Evolutionary conservation across 1,140 invertebrate genomes (phyloP).

Genomic region (Laodelphax striatellus): DNA sequence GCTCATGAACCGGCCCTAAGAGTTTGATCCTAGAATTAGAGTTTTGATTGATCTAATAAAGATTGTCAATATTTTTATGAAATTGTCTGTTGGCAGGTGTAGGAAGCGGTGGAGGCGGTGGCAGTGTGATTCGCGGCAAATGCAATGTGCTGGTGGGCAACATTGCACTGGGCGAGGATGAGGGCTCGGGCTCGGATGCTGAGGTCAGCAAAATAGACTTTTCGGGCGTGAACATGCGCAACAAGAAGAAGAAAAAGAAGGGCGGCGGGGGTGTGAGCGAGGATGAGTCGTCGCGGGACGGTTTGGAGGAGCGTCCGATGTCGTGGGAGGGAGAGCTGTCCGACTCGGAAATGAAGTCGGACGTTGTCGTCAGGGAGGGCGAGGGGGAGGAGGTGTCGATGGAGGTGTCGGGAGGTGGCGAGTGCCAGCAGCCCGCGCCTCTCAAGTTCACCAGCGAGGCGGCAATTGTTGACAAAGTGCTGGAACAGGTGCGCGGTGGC

Average conservation of each 20-base stretch:
- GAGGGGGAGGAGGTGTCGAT: conserved; percentile 36
- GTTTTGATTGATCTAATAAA: too few species aligned
- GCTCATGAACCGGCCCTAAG: too few species aligned
- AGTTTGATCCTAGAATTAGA: too few species aligned
- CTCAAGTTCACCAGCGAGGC: conserved; percentile 18
- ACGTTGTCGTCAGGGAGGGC: conserved; percentile 25
- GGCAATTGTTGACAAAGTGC: conserved; percentile 21
- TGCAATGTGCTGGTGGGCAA: conserved; percentile 20
- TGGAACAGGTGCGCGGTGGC: conserved; percentile 20
- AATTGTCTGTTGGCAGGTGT: conserved; percentile 2
- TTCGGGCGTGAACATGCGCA: conserved; percentile 36
- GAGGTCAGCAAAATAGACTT: conserved; percentile 45
- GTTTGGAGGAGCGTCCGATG: conserved; percentile 56
- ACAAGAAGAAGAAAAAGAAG: conserved; percentile 37
- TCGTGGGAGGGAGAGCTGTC: conserved; percentile 85
- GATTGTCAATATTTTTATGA: too few species aligned
- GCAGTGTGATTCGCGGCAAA: conserved; percentile 12
- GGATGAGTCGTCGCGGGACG: conserved; percentile 28
- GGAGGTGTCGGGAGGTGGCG: conserved; percentile 35
- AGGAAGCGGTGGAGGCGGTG: too few species aligned
- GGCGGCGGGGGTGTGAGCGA: conserved; percentile 29
- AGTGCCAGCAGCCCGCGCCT: conserved; percentile 21
- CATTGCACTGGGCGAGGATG: conserved; percentile 28
- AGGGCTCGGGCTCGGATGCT: conserved; percentile 39
- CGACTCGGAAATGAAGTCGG: conserved; percentile 50